Evolutionary conservation across 2,797 vertebrate genomes (phyloP).

Genomic region (Capromys pilorides): DNA sequence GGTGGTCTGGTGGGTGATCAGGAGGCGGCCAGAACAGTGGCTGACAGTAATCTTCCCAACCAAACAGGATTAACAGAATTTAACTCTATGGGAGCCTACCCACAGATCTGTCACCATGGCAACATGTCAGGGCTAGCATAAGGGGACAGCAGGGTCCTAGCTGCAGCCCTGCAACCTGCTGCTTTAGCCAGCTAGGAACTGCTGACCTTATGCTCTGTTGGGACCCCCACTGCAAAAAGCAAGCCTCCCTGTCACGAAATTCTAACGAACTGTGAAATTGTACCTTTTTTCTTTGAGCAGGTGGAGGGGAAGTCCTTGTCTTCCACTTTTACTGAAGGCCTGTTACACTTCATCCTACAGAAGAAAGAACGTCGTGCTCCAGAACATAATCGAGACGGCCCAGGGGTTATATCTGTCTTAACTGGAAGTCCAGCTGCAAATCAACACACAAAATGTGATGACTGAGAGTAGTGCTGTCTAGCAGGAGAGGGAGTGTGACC

Average conservation of each 20-base stretch:
- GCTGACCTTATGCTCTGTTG: rapidly evolving
- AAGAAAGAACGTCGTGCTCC: conserved; percentile 98
- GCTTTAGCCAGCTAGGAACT: neutral
- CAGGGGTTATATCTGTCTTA: conserved; percentile 97
- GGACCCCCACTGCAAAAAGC: neutral
- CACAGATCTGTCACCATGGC: neutral
- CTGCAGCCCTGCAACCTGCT: neutral
- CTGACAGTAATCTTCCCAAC: neutral
- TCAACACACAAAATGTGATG: conserved; percentile 77
- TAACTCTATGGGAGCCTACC: neutral
- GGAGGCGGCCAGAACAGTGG: neutral
- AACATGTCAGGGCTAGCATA: neutral
- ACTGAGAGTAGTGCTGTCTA: conserved; percentile 55
- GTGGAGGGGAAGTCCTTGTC: conserved; percentile 98
- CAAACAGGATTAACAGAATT: neutral
- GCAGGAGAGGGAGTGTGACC: conserved; percentile 45
- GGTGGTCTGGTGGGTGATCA: neutral
- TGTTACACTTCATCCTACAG: conserved; percentile 99
- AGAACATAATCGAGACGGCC: conserved; percentile 96
- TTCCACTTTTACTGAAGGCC: conserved; percentile 97
- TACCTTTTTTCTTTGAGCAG: conserved; percentile 99
- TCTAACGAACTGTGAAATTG: neutral
- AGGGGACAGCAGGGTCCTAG: neutral
- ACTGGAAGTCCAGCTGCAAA: conserved; percentile 96
- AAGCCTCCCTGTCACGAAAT: neutral